A percentile compares a stretch with the other conserved stretches of the same genome.
Conservation (phyloP, 2,797 vertebrate genomes). For the Cichlasoma orientale region DNA sequence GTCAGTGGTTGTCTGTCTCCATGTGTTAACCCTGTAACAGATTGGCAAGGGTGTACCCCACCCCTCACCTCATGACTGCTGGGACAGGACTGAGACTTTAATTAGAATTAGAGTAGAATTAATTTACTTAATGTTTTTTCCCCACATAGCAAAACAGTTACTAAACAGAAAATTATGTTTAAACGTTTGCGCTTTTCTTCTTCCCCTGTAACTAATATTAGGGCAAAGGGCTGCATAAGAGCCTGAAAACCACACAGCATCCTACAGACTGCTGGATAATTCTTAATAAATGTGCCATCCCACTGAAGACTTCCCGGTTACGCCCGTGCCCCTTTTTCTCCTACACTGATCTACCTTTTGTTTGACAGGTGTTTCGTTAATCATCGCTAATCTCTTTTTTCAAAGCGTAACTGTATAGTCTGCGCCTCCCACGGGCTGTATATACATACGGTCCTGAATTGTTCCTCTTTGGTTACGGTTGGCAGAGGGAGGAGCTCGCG, state of each 20-base stretch:
- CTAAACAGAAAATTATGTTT: neutral
- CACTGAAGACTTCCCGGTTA: neutral
- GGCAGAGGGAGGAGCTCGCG: slow-evolving; percentile 27
- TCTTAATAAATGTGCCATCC: neutral
- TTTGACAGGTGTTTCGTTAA: neutral
- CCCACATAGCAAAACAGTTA: neutral
- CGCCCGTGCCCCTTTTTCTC: neutral
- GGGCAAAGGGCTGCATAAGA: neutral
- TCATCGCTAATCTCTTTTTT: neutral
- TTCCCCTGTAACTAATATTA: neutral
- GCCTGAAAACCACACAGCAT: neutral
- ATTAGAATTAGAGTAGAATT: neutral
- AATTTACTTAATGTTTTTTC: neutral
- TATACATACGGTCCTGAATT: neutral
- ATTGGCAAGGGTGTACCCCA: too few species aligned
- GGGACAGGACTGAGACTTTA: neutral
- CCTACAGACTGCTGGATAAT: neutral
- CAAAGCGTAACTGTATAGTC: neutral
- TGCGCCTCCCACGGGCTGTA: neutral
- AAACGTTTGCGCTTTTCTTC: neutral
- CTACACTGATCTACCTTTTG: neutral
- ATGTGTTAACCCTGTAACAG: too few species aligned
- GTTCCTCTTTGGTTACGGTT: neutral
- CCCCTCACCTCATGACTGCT: neutral
- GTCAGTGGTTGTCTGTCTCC: too few species aligned